Evolutionary conservation across 2,113 vertebrate species (phyloP).

Genomic region (Anthoscopus minutus): DNA sequence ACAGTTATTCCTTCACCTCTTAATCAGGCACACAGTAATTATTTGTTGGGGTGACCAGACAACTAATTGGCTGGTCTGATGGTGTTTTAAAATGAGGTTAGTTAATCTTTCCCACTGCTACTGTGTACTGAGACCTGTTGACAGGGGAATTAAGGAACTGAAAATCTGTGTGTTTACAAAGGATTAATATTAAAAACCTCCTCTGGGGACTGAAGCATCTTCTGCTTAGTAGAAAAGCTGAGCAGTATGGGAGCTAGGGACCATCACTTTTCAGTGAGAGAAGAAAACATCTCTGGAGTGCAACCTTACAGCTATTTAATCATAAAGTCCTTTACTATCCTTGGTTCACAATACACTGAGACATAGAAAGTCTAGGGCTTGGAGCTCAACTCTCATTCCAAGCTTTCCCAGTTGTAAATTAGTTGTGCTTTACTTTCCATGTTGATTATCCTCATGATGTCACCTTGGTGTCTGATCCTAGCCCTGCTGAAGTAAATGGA

Average conservation of each 20-base stretch:
- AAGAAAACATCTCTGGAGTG: background rate
- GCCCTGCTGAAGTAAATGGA: background rate
- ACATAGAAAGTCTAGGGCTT: background rate
- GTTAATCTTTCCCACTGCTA: background rate
- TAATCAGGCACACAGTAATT: background rate
- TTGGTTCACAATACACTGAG: background rate
- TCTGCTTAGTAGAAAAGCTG: background rate
- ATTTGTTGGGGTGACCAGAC: background rate
- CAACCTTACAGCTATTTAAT: background rate
- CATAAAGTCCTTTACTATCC: background rate
- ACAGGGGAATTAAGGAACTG: background rate
- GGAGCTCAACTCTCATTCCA: background rate
- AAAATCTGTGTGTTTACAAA: background rate
- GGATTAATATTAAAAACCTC: background rate
- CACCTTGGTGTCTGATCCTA: background rate
- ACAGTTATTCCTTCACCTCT: background rate
- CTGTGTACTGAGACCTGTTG: background rate
- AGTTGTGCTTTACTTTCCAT: constrained; percentile 5
- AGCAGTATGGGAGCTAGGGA: background rate
- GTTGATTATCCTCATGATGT: background rate
- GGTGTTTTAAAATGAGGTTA: background rate
- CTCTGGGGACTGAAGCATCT: background rate
- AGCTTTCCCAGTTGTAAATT: background rate
- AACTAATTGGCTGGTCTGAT: background rate
- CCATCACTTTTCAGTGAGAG: background rate